These are phyloP conservation scores for Hypsibius dujardini DNA, from an alignment of 1,140 invertebrate species.

Conservation along the genomic window DNA sequence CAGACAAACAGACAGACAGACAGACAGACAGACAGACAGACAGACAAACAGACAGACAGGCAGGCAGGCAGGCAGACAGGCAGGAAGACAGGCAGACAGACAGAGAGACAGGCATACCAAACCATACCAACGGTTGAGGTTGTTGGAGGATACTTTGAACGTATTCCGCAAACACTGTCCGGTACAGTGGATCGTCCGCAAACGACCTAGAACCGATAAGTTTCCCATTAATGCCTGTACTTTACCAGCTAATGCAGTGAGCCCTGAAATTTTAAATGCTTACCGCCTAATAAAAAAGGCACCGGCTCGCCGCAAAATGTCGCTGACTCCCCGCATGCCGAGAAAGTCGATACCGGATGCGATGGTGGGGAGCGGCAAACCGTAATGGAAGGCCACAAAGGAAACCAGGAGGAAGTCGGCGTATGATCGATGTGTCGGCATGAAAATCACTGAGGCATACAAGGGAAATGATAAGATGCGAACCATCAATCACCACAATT, in stretches of 20 bases:
- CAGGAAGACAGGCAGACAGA: no score
- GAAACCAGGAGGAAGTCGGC: constrained; percentile 84
- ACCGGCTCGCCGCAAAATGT: constrained; percentile 55
- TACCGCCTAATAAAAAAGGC: constrained; percentile 84
- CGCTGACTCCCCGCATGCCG: constrained; percentile 70
- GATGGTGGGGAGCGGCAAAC: constrained; percentile 79
- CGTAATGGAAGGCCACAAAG: constrained; percentile 70
- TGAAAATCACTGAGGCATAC: constrained; percentile 74
- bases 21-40: no score
- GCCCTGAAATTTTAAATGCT: not conserved
- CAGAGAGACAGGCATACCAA: no score
- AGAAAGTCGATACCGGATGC: constrained; percentile 96
- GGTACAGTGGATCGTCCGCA: constrained; percentile 64
- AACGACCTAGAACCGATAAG: constrained; percentile 37
- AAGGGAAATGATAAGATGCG: no score
- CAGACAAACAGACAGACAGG: no score
- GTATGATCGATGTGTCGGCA: constrained; percentile 87
- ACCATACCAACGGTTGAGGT: constrained; percentile 68
- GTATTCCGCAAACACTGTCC: constrained; percentile 73
- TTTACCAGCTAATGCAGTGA: no score
- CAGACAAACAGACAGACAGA: no score
- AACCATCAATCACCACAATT: no score
- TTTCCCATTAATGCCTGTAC: constrained; percentile 16
- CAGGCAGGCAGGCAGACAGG: no score
- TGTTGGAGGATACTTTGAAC: constrained; percentile 42